Evolutionary conservation across 2,113 vertebrate genomes (phyloP), one percentile per base, ranked within the genome.

Genomic region (Lates calcarifer): DNA sequence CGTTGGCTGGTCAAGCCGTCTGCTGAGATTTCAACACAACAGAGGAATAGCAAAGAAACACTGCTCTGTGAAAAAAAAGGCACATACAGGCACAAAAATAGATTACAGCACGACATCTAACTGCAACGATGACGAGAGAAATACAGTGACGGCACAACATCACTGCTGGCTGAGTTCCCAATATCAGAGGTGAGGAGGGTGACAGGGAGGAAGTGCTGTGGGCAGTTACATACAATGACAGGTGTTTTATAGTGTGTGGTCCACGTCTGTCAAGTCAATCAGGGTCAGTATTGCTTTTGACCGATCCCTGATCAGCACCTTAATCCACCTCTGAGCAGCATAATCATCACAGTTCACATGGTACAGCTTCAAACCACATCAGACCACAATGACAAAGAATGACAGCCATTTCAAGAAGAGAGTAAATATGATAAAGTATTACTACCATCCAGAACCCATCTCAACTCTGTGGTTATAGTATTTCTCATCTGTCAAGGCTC

Each of bases 11-110:
- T n/a, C n/a, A n/a, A 39, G 33, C 33, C 12, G 4, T 39, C 43
- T 24, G 77, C 35, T 18, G 72, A n/a, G 31, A 70, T 5, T 22
- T 74, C 28, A 31, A 47, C 56, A 57, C 26, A 7, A 24, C 39
- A 41, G 12, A 14, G 26, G 39, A 47, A 45, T 62, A 47, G 33
- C 41, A 20, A 53, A 71, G 31, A 33, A 26, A 47, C 20, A 29
- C 56, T 53, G 53, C 45, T 74, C 6, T 20, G 53, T 65, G 39
- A 41, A 37, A n/a, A 61, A 81, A 71, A 82, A 89, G 74, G 86
- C 85, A 87, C 85, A 3, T 33, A 35, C 12, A 70, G 73, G 62
- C 61, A 85, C 67, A 10, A 73, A 28, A 35, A 55, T 2, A 24
- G 33, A 56, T 12, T 1, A 62, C 26, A 33, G 28, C 9, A 76